A percentile compares a stretch with the other conserved stretches of the same genome.
Conservation (phyloP, 2,797 vertebrate species). For the Alfaro cultratus region DNA sequence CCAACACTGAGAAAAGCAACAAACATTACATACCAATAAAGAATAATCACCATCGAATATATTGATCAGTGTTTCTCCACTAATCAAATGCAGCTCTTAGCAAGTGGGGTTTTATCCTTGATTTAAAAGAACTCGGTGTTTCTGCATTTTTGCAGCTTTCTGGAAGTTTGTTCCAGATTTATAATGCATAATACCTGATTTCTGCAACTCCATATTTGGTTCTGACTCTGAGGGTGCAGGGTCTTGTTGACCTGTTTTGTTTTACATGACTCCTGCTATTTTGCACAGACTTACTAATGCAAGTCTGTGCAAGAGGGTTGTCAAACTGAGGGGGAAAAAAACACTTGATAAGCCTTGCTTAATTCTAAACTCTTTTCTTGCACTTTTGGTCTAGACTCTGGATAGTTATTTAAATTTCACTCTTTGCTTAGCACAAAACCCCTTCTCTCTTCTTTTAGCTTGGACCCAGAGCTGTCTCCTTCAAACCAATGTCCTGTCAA, state of each 20-base stretch:
- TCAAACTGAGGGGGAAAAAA: background rate
- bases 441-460: constrained; percentile 6
- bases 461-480: constrained; percentile 22
- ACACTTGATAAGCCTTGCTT: background rate
- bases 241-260: background rate
- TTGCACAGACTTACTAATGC: background rate
- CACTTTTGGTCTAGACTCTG: background rate
- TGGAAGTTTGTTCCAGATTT: too few species aligned
- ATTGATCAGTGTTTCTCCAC: too few species aligned
- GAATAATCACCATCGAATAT: too few species aligned
- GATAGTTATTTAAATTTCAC: constrained; percentile 10
- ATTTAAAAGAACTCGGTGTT: too few species aligned
- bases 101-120: too few species aligned
- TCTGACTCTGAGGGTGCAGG: too few species aligned
- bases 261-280: background rate
- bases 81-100: too few species aligned
- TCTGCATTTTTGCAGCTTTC: too few species aligned
- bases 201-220: too few species aligned
- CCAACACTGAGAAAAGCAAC: too few species aligned
- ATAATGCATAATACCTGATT: too few species aligned
- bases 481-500: constrained; percentile 41
- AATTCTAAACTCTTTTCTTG: background rate
- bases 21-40: too few species aligned
- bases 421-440: constrained; percentile 29
- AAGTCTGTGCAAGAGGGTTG: background rate